Conservation (phyloP, 2,113 vertebrate species). For the Stercorarius parasiticus region DNA sequence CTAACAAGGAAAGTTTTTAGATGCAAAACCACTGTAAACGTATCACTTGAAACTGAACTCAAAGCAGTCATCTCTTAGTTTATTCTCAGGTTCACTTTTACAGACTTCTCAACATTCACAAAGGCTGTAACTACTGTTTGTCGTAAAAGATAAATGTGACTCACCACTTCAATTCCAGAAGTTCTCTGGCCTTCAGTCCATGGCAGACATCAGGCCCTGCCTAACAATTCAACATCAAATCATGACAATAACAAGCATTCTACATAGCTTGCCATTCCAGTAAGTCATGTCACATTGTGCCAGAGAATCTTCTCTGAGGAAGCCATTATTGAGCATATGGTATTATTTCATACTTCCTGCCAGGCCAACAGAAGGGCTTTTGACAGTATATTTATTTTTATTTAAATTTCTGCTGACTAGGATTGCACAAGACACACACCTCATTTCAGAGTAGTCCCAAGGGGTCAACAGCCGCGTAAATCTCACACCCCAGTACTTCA, state of each 20-base stretch:
- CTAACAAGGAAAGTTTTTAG: not conserved
- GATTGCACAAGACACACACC: not conserved
- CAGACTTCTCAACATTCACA: not conserved
- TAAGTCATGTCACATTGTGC: not conserved
- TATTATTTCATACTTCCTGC: not conserved
- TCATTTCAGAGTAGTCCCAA: not conserved
- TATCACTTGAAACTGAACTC: not conserved
- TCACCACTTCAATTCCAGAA: not conserved
- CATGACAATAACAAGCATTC: not conserved
- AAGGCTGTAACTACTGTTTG: not conserved
- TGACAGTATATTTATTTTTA: not conserved
- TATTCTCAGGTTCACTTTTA: not conserved
- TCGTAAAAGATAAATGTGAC: not conserved
- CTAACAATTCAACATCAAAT: not conserved
- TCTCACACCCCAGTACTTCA: not conserved
- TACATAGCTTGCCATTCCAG: not conserved
- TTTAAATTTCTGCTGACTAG: not conserved
- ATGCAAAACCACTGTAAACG: not conserved
- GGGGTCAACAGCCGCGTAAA: not conserved
- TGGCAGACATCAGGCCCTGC: not conserved
- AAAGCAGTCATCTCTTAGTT: not conserved
- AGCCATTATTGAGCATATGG: not conserved
- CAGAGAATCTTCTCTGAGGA: not conserved
- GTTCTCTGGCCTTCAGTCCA: not conserved
- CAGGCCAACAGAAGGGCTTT: not conserved